Base-by-base conservation (phyloP, 2,888 invertebrate genomes). In the Dione vanillae region DNA sequence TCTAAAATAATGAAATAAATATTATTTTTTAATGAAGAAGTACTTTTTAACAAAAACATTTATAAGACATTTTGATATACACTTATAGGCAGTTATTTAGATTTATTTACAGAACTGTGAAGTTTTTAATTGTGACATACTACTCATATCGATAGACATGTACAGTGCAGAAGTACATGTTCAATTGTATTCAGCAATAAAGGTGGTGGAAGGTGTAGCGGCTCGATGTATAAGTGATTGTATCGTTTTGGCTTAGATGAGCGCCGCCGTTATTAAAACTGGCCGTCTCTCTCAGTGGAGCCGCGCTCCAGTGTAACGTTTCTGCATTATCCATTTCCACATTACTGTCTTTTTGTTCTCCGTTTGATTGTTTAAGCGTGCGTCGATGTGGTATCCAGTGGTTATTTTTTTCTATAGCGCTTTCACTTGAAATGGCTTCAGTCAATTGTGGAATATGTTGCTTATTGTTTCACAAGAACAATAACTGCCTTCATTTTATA, bases 311-410 rank as follows among this genome's bases (percentile, higher is more conserved):
- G 74, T 74, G 76, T 67, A 74, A 78, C 81, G 83, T 81, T 79
- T 80, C 82, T 84, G 88, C 88, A 90, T 90, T 91, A 91, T 91
- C 91, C 92, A 91, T 91, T 89, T 90, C 86, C 91, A 87, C 91
- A 91, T 92, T 91, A 90, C 87, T 86, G 86, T 88, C 91, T 92
- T 93, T 92, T 93, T 92, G 91, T 92, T 92, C 90, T 81, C 83
- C 85, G 85, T 89, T 88, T 91, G 92, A 92, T 93, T 93, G 92
- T 93, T 91, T 92, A 91, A 91, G 88, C 91, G 91, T 89, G 91
- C 91, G 89, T 90, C 91, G 90, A 93, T 92, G 92, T 87, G 86
- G 89, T 90, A 88, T 88, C 88, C 90, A 87, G 82, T 86, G 86
- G 82, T 83, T 83, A 89, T 89, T 90, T 89, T 89, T 90, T 89